Evolutionary conservation across 2,888 invertebrate genomes (phyloP), one percentile per base, ranked within the genome.

Genomic region (Drosophila barbarae): DNA sequence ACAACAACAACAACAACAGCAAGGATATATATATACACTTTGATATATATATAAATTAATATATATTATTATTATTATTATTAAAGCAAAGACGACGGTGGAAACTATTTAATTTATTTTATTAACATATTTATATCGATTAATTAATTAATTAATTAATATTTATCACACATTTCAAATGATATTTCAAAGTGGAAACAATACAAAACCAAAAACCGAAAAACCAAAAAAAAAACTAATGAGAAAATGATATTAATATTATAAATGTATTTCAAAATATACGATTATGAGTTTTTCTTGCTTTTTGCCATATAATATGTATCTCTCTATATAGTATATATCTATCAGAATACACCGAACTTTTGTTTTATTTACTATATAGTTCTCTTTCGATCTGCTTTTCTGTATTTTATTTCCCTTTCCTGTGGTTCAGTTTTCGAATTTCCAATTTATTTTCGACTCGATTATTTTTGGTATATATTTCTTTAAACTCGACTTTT

Each of bases 191-290:
- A 70, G 63, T 55, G 64, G 51, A 69, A 70, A 77, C 50, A 72
- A 69, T 69, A 54, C 68, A 69, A 66, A 70, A 60, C 56, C 35
- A 53, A 60, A 69, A 54, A 69, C 39, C 47, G 59, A 59, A 69
- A 76, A 72, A 23, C 23, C 34, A 35, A 35, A 35, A n/a, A 38
- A 18, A 18, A 18, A 60, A 59, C 47, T 49, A 61, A 61, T 35
- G 41, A 47, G 53, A 38, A 55, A 58, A 76, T 58, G 71, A 76
- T 85, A 80, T 84, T 86, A 84, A 87, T 87, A 85, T 86, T 87
- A 87, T 86, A 86, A 87, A 87, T 87, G 87, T 87, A 86, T 86
- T 87, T 85, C 85, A 87, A 87, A 86, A 86, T 83, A 85, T 81
- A 84, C 76, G 71, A 79, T 86, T 87, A 87, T 87, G 87, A 86